Evolutionary conservation across 1,140 invertebrate species (phyloP).

Genomic region (Aphelinus certus): DNA sequence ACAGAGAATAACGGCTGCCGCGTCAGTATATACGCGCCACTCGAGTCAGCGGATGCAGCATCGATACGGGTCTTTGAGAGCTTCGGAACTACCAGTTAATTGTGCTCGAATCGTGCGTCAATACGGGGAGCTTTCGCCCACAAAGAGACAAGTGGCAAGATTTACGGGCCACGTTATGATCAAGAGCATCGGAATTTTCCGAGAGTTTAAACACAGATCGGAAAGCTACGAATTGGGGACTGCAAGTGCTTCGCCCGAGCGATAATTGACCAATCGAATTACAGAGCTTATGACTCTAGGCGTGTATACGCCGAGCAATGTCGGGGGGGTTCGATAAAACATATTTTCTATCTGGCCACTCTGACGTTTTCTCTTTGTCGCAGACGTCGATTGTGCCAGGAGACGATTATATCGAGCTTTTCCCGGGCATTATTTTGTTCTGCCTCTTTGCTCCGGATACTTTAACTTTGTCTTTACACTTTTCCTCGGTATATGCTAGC

Average conservation of each 20-base stretch:
- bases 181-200: conserved; percentile 6
- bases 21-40: background rate
- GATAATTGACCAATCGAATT: background rate
- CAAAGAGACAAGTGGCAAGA: conserved; percentile 1
- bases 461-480: too few relatives aligned
- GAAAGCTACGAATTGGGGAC: conserved; percentile 4
- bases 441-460: too few relatives aligned
- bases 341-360: too few relatives aligned
- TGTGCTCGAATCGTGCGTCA: background rate
- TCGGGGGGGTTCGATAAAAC: too few relatives aligned
- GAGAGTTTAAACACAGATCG: background rate
- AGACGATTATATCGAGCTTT: too few relatives aligned
- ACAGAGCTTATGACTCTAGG: too few relatives aligned
- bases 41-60: background rate
- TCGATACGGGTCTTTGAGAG: background rate
- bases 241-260: background rate
- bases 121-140: conserved; percentile 6
- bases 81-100: conserved; percentile 15
- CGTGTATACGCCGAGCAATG: too few relatives aligned
- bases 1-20: background rate
- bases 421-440: too few relatives aligned
- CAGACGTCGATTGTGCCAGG: too few relatives aligned
- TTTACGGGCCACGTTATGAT: conserved; percentile 3
- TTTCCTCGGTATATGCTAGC: too few relatives aligned
- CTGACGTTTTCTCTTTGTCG: too few relatives aligned